These are phyloP conservation scores for Vimba vimba DNA, from an alignment of 2,113 vertebrate genomes.

Conservation along the genomic window DNA sequence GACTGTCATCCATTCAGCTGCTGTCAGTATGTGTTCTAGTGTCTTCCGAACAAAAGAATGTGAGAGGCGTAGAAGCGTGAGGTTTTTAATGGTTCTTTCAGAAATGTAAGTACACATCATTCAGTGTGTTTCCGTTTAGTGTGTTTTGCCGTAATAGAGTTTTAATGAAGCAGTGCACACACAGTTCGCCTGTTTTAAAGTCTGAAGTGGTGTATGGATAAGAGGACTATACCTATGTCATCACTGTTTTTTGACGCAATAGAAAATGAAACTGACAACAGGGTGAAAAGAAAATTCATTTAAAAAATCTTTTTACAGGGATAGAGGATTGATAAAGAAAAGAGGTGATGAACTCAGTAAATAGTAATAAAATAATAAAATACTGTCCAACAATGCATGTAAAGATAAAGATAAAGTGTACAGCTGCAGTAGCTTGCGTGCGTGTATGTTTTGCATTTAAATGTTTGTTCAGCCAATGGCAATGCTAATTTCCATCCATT, in stretches of 20 bases:
- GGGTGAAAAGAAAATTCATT: neutral
- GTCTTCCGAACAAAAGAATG: neutral
- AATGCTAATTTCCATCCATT: neutral
- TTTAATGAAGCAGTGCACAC: neutral
- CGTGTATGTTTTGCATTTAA: neutral
- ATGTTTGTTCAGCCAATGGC: slow-evolving; percentile 2
- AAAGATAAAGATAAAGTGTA: neutral
- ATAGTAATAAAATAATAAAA: neutral
- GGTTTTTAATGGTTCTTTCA: neutral
- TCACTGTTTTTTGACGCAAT: neutral
- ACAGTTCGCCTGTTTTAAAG: neutral
- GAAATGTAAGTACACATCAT: neutral
- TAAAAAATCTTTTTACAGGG: too few relatives aligned
- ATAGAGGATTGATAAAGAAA: too few relatives aligned
- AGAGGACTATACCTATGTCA: neutral
- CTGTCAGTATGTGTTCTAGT: neutral
- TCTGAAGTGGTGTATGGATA: neutral
- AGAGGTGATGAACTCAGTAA: neutral
- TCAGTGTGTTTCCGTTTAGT: neutral
- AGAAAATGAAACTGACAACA: neutral
- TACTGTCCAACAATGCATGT: neutral
- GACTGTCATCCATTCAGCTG: neutral
- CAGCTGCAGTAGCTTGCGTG: neutral
- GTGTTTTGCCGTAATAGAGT: neutral
- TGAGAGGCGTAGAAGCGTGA: neutral